Evolutionary conservation across 1,140 invertebrate genomes (phyloP).

Genomic region (Bilobella aurantiaca): DNA sequence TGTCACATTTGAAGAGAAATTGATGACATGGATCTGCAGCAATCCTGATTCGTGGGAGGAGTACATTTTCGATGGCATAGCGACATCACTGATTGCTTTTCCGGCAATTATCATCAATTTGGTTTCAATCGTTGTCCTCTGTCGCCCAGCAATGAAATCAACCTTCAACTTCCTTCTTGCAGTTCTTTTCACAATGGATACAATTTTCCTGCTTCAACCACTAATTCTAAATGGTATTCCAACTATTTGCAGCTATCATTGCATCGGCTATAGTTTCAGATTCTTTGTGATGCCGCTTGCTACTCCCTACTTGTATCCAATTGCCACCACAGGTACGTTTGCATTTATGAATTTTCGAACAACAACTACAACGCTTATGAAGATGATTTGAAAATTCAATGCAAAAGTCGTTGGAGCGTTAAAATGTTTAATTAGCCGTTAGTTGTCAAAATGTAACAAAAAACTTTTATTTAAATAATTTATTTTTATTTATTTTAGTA

Average conservation of each 20-base stretch:
- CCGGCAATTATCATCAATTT: not conserved
- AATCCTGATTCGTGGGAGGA: too few species aligned
- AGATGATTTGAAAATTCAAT: too few species aligned
- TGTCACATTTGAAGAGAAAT: too few species aligned
- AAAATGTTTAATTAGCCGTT: too few species aligned
- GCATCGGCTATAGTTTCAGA: not conserved
- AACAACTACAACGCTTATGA: too few species aligned
- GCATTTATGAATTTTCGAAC: too few species aligned
- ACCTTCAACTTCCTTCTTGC: not conserved
- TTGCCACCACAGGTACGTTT: not conserved
- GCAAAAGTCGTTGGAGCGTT: too few species aligned
- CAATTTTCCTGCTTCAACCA: not conserved
- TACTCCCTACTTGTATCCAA: not conserved
- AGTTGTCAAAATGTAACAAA: too few species aligned
- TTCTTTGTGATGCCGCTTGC: not conserved
- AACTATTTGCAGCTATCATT: not conserved
- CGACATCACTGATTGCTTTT: not conserved
- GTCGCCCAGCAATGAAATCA: not conserved
- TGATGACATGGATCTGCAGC: too few species aligned
- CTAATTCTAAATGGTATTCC: not conserved
- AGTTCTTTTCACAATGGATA: not conserved
- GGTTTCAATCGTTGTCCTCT: not conserved
- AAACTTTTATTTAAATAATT: too few species aligned
- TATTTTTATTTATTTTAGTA: too few species aligned
- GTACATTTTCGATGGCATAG: not conserved